Evolutionary conservation across 2,113 vertebrate species (phyloP).

Genomic region (Zosterops lateralis): DNA sequence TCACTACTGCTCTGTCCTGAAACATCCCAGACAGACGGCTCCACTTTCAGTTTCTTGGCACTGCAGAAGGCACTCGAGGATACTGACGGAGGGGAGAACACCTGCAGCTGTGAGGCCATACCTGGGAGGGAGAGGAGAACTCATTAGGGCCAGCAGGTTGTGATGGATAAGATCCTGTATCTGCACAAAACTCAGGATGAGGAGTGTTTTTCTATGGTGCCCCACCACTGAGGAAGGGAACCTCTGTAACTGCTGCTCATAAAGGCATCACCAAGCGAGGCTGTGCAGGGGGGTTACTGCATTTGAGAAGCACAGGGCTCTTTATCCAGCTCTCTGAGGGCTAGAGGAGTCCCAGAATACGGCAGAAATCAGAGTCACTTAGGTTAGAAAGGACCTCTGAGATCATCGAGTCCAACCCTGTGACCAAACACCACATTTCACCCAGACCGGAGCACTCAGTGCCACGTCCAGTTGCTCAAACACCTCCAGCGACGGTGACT

Average conservation of each 20-base stretch:
- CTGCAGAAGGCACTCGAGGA: conserved; percentile 96
- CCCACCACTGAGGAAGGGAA: not conserved
- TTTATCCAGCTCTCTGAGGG: not conserved
- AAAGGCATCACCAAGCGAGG: fast-evolving
- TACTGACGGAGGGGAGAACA: conserved; percentile 94
- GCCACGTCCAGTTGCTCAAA: not conserved
- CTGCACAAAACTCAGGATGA: not conserved
- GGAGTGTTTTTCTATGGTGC: not conserved
- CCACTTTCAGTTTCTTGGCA: conserved; percentile 96
- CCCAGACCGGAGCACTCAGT: not conserved
- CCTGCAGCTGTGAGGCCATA: conserved; percentile 97
- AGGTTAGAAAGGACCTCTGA: not conserved
- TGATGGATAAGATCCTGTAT: fast-evolving
- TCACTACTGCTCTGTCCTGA: conserved; percentile 86
- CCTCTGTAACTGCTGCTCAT: not conserved
- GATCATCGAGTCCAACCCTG: not conserved
- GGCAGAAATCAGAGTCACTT: not conserved
- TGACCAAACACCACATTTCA: not conserved
- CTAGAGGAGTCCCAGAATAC: not conserved
- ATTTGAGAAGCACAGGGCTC: not conserved
- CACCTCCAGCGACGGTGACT: not conserved
- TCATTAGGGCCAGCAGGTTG: not conserved
- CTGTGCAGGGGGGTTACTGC: fast-evolving
- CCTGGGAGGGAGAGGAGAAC: conserved; percentile 59
- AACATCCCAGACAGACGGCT: conserved; percentile 90